Evolutionary conservation across 2,113 vertebrate genomes (phyloP).

Genomic region (Austrofundulus limnaeus): DNA sequence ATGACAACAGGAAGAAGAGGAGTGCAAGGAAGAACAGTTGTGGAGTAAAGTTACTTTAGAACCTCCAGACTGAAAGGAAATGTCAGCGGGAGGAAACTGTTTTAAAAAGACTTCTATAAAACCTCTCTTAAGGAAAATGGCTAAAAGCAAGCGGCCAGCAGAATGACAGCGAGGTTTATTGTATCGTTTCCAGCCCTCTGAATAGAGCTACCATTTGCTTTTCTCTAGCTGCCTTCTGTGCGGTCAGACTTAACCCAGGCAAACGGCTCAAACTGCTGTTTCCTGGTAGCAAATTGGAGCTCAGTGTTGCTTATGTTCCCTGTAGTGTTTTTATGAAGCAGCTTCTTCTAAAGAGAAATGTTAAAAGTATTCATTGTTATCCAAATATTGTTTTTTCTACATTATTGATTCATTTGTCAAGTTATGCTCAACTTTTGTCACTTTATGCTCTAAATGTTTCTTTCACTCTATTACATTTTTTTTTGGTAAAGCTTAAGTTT

Average conservation of each 20-base stretch:
- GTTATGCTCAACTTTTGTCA: too few species aligned
- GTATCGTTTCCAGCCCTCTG: slow-evolving; percentile 36
- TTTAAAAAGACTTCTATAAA: neutral
- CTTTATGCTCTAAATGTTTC: too few species aligned
- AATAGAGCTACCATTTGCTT: slow-evolving; percentile 40
- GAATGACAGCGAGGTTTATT: slow-evolving; percentile 42
- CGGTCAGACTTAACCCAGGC: slow-evolving; percentile 9
- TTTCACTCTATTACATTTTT: too few species aligned
- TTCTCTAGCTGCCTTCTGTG: slow-evolving; percentile 37
- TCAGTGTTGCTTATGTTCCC: slow-evolving; percentile 4
- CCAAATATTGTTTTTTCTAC: neutral
- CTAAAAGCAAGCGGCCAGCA: slow-evolving; percentile 23
- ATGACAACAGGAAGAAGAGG: slow-evolving; percentile 27
- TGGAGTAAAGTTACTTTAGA: slow-evolving; percentile 8
- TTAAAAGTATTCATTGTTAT: too few species aligned
- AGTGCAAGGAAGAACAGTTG: slow-evolving; percentile 6
- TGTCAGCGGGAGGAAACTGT: slow-evolving; percentile 52
- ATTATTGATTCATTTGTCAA: neutral
- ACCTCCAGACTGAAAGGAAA: slow-evolving; percentile 42
- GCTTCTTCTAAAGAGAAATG: too few species aligned
- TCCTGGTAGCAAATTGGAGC: slow-evolving; percentile 3
- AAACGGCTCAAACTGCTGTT: slow-evolving; percentile 5
- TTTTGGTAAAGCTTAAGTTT: neutral
- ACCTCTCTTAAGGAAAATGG: slow-evolving; percentile 44
- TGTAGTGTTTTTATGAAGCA: neutral